A percentile compares a stretch with the other conserved stretches of the same genome.
phyloP scores from a whole-genome alignment of 1,140 invertebrate species.

The Babylonia areolata region DNA sequence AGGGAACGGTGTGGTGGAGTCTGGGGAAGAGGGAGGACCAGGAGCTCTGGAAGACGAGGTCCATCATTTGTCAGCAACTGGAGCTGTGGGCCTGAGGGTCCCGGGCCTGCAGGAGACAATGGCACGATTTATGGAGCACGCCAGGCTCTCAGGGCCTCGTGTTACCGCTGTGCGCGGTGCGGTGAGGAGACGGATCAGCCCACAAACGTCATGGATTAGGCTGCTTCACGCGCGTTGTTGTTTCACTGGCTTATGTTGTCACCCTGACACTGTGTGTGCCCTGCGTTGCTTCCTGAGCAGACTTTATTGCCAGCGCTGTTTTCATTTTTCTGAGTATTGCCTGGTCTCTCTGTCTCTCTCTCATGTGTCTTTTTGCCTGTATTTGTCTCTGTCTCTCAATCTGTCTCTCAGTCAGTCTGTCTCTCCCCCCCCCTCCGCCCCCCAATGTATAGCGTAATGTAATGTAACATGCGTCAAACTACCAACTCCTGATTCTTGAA shows the following conservation, averaged over 20 bases:
- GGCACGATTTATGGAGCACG: neutral
- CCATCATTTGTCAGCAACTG: neutral
- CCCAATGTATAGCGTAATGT: no score
- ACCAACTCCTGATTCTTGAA: no score
- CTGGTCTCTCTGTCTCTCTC: no score
- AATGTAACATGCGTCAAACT: no score
- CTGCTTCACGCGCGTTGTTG: neutral
- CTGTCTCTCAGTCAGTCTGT: no score
- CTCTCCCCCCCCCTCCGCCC: no score
- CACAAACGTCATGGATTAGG: neutral
- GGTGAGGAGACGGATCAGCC: neutral
- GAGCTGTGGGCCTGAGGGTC: neutral
- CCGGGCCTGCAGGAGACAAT: neutral
- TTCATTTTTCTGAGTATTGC: neutral
- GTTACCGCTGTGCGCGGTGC: neutral
- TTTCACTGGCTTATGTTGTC: neutral
- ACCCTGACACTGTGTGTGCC: no score
- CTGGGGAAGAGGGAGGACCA: neutral
- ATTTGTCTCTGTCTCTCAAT: no score
- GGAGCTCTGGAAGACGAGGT: neutral
- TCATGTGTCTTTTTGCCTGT: no score
- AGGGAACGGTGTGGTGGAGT: neutral
- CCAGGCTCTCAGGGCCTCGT: neutral
- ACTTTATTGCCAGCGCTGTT: no score
- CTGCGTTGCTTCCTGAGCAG: no score